A percentile compares a stretch with the other conserved stretches of the same genome.
These are phyloP conservation scores for Drosophila yooni DNA, from an alignment of 2,888 invertebrate species.

Conservation along the genomic window DNA sequence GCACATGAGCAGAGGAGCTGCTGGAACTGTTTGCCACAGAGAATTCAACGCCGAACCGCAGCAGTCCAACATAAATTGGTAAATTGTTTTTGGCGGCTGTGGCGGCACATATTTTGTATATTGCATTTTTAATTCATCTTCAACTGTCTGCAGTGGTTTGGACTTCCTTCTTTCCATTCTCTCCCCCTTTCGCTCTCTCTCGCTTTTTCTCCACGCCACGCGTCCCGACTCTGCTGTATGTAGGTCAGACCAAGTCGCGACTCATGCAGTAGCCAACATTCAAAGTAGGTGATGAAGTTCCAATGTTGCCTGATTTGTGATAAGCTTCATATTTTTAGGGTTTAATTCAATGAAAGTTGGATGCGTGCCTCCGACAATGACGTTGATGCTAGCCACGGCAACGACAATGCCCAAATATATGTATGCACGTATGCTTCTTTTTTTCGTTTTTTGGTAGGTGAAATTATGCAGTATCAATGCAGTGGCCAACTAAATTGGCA, in stretches of 20 bases:
- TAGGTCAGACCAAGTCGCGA: slow-evolving; percentile 67
- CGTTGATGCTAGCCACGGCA: slow-evolving; percentile 12
- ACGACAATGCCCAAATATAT: slow-evolving; percentile 53
- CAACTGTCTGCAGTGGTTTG: slow-evolving; percentile 44
- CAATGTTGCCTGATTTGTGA: slow-evolving; percentile 81
- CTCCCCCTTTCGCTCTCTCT: neutral
- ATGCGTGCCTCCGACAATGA: slow-evolving; percentile 51
- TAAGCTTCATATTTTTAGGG: slow-evolving; percentile 82
- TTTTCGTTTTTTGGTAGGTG: slow-evolving; percentile 52
- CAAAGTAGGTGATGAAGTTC: slow-evolving; percentile 83
- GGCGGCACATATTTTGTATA: slow-evolving; percentile 73
- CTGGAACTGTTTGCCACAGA: slow-evolving; percentile 18
- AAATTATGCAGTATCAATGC: slow-evolving; percentile 69
- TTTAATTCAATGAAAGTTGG: slow-evolving; percentile 79
- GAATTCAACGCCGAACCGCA: slow-evolving; percentile 51
- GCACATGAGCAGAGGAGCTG: slow-evolving; percentile 30
- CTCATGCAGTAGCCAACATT: slow-evolving; percentile 79
- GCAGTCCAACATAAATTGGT: slow-evolving; percentile 80
- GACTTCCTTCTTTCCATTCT: slow-evolving; percentile 3
- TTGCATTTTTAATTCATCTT: slow-evolving; percentile 74
- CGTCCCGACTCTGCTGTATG: slow-evolving; percentile 33
- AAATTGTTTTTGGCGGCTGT: slow-evolving; percentile 82
- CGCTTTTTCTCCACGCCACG: slow-evolving; percentile 7
- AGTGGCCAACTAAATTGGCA: slow-evolving; percentile 37
- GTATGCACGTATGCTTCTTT: slow-evolving; percentile 7